Evolutionary conservation across 1,140 invertebrate genomes (phyloP).

Genomic region (Argopecten irradians): DNA sequence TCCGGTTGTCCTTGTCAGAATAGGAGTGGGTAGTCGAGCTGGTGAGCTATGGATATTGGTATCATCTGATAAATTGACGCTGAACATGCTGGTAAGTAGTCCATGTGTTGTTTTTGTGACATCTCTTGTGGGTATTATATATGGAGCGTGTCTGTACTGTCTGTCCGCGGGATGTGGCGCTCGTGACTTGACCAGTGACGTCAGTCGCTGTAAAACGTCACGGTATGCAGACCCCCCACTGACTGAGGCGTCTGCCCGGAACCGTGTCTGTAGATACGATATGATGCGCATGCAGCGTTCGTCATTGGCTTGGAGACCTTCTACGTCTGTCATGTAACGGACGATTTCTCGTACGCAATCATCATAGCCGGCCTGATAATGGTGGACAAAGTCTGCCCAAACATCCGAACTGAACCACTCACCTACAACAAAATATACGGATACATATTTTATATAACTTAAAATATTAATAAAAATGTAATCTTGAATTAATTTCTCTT

Average conservation of each 20-base stretch:
- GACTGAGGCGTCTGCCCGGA: constrained; percentile 49
- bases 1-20: not conserved
- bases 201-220: constrained; percentile 32
- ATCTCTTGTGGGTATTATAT: not conserved
- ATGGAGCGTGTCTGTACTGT: not conserved
- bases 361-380: constrained; percentile 62
- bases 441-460: not conserved
- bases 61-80: not conserved
- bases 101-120: not conserved
- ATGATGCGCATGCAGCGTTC: constrained; percentile 56
- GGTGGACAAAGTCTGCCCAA: constrained; percentile 62
- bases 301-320: constrained; percentile 57
- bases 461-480: too few species aligned
- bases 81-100: not conserved
- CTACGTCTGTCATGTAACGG: constrained; percentile 66
- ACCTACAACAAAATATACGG: constrained; percentile 45
- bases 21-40: not conserved
- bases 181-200: not conserved
- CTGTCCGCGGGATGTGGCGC: not conserved
- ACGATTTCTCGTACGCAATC: constrained; percentile 66
- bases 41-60: not conserved
- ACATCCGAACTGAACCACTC: constrained; percentile 61
- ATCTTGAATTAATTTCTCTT: too few species aligned
- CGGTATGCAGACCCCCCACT: constrained; percentile 45
- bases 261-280: constrained; percentile 62